Evolutionary conservation across 64 coral and sea anemone genomes (phyloP).

Genomic region (Montipora sp.): DNA sequence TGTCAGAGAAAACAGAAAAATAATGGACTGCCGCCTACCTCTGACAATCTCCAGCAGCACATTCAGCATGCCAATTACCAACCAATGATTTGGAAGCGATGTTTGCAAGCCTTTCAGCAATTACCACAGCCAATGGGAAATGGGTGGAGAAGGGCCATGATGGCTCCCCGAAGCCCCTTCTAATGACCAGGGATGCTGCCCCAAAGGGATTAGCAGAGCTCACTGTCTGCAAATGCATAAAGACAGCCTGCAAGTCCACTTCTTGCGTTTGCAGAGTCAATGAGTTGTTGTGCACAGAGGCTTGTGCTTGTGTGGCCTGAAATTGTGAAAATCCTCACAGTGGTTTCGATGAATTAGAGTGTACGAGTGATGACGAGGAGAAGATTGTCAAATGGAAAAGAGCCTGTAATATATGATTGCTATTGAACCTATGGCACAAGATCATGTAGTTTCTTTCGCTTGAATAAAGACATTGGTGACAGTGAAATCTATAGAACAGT

Average conservation of each 20-base stretch:
- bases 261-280: slow-evolving; percentile 37
- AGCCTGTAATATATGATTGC: no score
- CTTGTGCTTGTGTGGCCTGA: background rate
- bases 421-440: no score
- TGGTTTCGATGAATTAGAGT: background rate
- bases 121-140: slow-evolving; percentile 8
- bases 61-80: slow-evolving; percentile 19
- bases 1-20: slow-evolving; percentile 20
- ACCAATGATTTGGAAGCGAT: slow-evolving; percentile 16
- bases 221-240: slow-evolving; percentile 34
- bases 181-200: slow-evolving; percentile 13
- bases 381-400: background rate
- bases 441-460: no score
- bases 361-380: slow-evolving; percentile 8
- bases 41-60: background rate
- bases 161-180: background rate
- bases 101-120: background rate
- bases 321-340: slow-evolving; percentile 47
- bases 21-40: background rate
- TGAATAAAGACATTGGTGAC: no score
- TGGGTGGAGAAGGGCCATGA: no score
- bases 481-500: no score
- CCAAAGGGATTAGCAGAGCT: slow-evolving; percentile 42
- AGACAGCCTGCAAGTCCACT: slow-evolving; percentile 31
- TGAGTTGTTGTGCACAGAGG: slow-evolving; percentile 18